Evolutionary conservation across 2,113 vertebrate species (phyloP), one percentile per base, ranked within the genome.

Genomic region (Crocuta crocuta): DNA sequence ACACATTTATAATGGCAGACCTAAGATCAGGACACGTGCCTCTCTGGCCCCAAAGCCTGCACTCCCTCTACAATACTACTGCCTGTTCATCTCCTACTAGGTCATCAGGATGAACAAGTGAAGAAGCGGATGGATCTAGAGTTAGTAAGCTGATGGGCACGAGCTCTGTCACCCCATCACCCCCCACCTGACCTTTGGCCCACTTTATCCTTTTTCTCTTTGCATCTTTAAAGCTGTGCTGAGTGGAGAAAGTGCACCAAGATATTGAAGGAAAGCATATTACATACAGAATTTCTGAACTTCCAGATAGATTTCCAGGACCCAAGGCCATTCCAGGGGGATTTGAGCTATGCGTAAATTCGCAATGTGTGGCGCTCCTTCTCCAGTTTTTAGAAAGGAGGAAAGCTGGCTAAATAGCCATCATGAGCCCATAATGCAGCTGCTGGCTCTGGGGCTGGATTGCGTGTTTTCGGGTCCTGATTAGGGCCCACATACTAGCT

Each of bases 21-120:
- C 58, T 24, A 35, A 5, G 2, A 23, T 15, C 45, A 33, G 15
- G 33, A 35, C 0, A 0, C 0, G 23, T 65, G 53, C 45, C n/a
- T 10, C n/a, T 58, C 43, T 63, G 10, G 9, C 17, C 21, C 21
- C 45, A 78, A 70, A 96, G 9, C 24, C 33, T 61, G 13, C 15
- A 19, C n/a, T 55, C n/a, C 85, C 7, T n/a, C n/a, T 43, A 16
- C 8, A 66, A 5, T 28, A 26, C 73, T 0, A 15, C 28, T 74
- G 26, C 9, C 45, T 16, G 15, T 71, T 33, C n/a, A 33, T 26
- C 10, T 81, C 2, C 61, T 76, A 7, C 26, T 63, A 33, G 35
- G 48, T 66, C 48, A 71, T 33, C 19, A 4, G 15, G 39, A 58
- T 17, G 50, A 84, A 39, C 28, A 61, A 92, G 19, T 4, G 6